phyloP scores from a whole-genome alignment of 92 coral and sea anemone genomes.

The Bergia puertoricense region DNA sequence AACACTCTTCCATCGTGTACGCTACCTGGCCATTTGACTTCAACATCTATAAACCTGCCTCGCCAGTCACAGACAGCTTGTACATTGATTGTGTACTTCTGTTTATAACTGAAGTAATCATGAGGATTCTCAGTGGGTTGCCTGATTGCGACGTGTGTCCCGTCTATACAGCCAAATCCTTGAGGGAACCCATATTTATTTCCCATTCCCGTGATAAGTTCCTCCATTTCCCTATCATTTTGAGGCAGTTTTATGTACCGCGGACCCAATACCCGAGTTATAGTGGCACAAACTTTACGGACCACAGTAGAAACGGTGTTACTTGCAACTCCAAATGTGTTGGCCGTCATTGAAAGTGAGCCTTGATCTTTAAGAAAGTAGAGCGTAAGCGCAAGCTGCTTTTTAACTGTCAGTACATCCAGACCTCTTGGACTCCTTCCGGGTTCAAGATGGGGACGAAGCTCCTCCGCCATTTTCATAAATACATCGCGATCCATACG shows the following conservation, averaged over 20 bases:
- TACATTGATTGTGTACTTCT: conserved; percentile 63
- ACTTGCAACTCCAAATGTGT: conserved; percentile 56
- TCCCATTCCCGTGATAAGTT: conserved; percentile 49
- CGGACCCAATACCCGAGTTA: conserved; percentile 41
- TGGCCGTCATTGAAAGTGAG: conserved; percentile 59
- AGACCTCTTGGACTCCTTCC: conserved; percentile 50
- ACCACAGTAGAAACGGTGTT: conserved; percentile 50
- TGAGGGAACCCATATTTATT: conserved; percentile 63
- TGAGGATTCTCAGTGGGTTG: conserved; percentile 66
- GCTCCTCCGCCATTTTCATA: conserved; percentile 61
- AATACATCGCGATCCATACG: conserved; percentile 49
- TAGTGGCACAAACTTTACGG: conserved; percentile 49
- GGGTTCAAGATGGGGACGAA: conserved; percentile 52
- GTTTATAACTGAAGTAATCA: conserved; percentile 66
- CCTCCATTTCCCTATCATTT: conserved; percentile 43
- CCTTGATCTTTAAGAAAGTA: conserved; percentile 63
- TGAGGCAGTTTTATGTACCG: conserved; percentile 50
- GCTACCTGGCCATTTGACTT: conserved; percentile 64
- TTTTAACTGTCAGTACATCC: conserved; percentile 51
- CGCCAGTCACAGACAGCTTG: conserved; percentile 68
- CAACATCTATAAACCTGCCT: conserved; percentile 59
- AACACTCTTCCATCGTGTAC: conserved; percentile 63
- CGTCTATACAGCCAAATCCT: conserved; percentile 76
- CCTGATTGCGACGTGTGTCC: conserved; percentile 66
- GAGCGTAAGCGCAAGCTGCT: conserved; percentile 52